A percentile compares a stretch with the other conserved stretches of the same genome.
phyloP scores from a whole-genome alignment of 2,797 vertebrate genomes.

The Anabacerthia variegaticeps region DNA sequence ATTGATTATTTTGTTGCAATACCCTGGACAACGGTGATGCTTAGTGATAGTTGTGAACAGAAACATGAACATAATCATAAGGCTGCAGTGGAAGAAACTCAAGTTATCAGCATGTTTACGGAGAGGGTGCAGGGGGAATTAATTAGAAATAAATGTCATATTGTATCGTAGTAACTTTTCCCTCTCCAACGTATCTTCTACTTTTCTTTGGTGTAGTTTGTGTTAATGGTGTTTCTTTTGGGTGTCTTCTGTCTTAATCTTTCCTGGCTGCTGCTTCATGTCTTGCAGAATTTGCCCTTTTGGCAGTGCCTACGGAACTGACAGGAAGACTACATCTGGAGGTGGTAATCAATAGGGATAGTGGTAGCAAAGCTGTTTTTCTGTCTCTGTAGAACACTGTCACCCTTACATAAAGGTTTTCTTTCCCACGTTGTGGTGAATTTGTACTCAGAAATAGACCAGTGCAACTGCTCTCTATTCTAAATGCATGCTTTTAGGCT shows the following conservation, averaged over 20 bases:
- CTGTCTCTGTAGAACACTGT: background rate
- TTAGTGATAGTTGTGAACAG: background rate
- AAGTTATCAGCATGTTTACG: background rate
- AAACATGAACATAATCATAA: background rate
- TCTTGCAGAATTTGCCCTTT: background rate
- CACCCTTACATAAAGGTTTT: background rate
- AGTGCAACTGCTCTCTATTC: background rate
- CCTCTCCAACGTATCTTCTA: background rate
- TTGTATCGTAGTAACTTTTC: background rate
- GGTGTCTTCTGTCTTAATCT: background rate
- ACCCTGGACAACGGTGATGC: background rate
- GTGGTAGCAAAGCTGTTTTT: background rate
- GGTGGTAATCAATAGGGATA: background rate
- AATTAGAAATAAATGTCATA: background rate
- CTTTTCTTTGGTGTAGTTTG: background rate
- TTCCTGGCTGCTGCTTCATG: background rate
- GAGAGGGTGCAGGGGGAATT: background rate
- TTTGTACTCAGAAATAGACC: background rate
- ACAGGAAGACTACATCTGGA: background rate
- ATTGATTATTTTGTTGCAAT: slow-evolving; percentile 1
- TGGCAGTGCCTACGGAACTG: background rate
- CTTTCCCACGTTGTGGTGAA: background rate
- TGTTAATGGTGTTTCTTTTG: background rate
- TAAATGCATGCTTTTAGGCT: background rate
- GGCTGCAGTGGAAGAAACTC: background rate